phyloP scores from a whole-genome alignment of 2,888 invertebrate genomes.

The Cyaniris semiargus region DNA sequence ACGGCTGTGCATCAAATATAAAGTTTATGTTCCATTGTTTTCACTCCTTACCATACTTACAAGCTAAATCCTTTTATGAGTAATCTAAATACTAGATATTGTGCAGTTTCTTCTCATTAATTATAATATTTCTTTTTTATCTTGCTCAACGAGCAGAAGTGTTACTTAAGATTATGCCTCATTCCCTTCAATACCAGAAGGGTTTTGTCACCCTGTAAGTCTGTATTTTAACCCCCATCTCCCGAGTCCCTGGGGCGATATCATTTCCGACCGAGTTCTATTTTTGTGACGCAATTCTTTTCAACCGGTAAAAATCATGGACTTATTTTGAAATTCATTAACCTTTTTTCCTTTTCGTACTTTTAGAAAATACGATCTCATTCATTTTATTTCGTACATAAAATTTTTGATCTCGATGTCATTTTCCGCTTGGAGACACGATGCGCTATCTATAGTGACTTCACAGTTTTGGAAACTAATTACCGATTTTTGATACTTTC shows the following conservation, averaged over 20 bases:
- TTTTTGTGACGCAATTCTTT: not conserved
- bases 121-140: too few relatives aligned
- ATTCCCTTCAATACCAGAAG: not conserved
- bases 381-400: too few relatives aligned
- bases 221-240: not conserved
- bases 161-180: not conserved
- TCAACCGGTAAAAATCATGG: not conserved
- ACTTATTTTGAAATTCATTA: not conserved
- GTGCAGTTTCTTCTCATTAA: not conserved
- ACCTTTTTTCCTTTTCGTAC: not conserved
- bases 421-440: too few relatives aligned
- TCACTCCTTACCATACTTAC: too few relatives aligned
- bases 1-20: too few relatives aligned
- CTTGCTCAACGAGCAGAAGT: not conserved
- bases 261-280: not conserved
- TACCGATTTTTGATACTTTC: too few relatives aligned
- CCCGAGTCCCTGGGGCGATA: not conserved
- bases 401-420: not conserved
- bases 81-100: too few relatives aligned
- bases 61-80: too few relatives aligned
- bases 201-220: not conserved
- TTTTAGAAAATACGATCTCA: too few relatives aligned
- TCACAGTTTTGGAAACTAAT: too few relatives aligned
- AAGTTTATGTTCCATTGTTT: too few relatives aligned
- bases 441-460: too few relatives aligned